Evolutionary conservation across 2,797 vertebrate species (phyloP).

Genomic region (Hippocampus kuda): DNA sequence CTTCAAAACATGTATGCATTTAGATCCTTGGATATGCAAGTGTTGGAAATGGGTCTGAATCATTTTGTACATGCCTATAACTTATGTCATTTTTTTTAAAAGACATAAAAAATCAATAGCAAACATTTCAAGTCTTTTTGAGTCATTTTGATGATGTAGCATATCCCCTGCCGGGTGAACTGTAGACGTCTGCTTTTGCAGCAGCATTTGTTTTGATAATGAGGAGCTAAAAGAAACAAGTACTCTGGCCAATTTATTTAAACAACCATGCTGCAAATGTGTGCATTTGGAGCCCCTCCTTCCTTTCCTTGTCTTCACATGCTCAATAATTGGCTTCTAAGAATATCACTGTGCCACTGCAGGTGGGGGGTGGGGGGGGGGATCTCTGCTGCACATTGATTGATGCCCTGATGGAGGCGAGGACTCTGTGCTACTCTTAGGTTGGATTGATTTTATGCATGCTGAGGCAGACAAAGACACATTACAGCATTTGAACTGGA

Average conservation of each 20-base stretch:
- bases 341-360: not conserved
- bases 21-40: no score
- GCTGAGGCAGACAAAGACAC: not conserved
- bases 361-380: not conserved
- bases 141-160: no score
- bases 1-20: no score
- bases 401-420: not conserved
- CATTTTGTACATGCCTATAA: no score
- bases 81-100: no score
- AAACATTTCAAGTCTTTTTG: no score
- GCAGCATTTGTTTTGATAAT: not conserved
- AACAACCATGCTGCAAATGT: not conserved
- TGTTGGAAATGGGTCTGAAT: no score
- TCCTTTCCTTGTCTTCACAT: not conserved
- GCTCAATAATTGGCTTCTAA: constrained; percentile 5
- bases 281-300: not conserved
- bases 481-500: not conserved
- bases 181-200: not conserved
- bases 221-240: not conserved
- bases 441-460: not conserved
- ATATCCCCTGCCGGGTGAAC: not conserved
- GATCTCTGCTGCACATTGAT: not conserved
- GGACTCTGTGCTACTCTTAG: not conserved
- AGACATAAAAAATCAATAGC: no score
- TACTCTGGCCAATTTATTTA: not conserved